phyloP scores from a whole-genome alignment of 2,797 vertebrate genomes.

The Anguilla anguilla region DNA sequence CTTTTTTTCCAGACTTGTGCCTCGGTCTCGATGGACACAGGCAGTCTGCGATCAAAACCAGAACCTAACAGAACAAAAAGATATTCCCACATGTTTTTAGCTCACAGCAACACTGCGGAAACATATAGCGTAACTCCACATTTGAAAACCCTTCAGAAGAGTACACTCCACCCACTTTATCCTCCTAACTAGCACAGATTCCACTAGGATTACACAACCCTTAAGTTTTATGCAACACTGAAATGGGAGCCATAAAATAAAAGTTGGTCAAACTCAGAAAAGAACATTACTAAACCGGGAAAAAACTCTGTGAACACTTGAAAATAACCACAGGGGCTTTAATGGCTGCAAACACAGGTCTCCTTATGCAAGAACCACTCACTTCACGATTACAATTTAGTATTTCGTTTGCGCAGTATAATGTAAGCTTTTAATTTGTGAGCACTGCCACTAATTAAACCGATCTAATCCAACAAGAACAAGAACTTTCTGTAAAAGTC shows the following conservation, averaged over 20 bases:
- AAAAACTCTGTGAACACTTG: background rate
- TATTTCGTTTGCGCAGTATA: background rate
- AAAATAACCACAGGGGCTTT: slow-evolving; percentile 15
- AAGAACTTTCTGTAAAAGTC: background rate
- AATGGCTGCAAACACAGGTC: background rate
- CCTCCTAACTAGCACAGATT: slow-evolving; percentile 33
- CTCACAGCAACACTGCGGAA: background rate
- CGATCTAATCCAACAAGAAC: background rate
- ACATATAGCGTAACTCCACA: slow-evolving; percentile 38
- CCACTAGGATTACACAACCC: slow-evolving; percentile 40
- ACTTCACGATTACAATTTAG: background rate
- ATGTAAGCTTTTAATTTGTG: background rate
- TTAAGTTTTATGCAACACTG: slow-evolving; percentile 36
- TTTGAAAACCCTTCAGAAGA: slow-evolving; percentile 12
- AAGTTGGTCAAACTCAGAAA: slow-evolving; percentile 9
- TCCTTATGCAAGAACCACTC: background rate
- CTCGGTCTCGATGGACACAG: slow-evolving; percentile 54
- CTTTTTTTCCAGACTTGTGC: slow-evolving; percentile 36
- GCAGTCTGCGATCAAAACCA: slow-evolving; percentile 59
- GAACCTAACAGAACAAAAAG: slow-evolving; percentile 59
- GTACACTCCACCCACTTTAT: slow-evolving; percentile 45
- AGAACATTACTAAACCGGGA: background rate
- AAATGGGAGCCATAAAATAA: background rate
- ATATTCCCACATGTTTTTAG: background rate
- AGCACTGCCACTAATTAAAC: background rate